phyloP scores from a whole-genome alignment of 2,888 invertebrate species.

The Thera obeliscata region DNA sequence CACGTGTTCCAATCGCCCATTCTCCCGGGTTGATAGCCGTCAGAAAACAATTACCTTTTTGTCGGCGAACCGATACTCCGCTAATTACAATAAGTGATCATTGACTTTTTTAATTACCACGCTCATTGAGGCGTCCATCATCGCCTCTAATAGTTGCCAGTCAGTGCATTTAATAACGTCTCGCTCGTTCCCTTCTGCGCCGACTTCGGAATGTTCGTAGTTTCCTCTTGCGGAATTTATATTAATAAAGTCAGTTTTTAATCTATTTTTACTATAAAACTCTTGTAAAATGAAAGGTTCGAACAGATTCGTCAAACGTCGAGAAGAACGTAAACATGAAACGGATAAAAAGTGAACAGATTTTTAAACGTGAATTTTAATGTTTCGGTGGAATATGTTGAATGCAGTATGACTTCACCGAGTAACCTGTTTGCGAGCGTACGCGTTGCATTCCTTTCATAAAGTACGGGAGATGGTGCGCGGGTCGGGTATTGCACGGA shows the following conservation, averaged over 20 bases:
- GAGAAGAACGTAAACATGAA: constrained; percentile 43
- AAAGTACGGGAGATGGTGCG: constrained; percentile 54
- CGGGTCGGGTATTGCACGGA: constrained; percentile 51
- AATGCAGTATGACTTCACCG: constrained; percentile 59
- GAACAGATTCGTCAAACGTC: constrained; percentile 43
- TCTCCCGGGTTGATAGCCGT: constrained; percentile 66
- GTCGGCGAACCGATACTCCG: constrained; percentile 72
- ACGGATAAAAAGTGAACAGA: constrained; percentile 58
- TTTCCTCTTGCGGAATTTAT: constrained; percentile 75
- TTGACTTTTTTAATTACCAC: constrained; percentile 80
- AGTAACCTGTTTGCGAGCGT: constrained; percentile 70
- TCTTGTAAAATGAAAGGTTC: constrained; percentile 37
- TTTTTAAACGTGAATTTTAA: constrained; percentile 64
- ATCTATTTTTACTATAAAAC: constrained; percentile 53
- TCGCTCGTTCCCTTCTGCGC: constrained; percentile 42
- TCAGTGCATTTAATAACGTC: constrained; percentile 81
- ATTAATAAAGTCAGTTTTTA: constrained; percentile 63
- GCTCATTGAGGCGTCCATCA: constrained; percentile 79
- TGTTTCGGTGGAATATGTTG: constrained; percentile 55
- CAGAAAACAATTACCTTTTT: constrained; percentile 81
- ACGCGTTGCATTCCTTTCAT: constrained; percentile 71
- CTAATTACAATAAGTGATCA: constrained; percentile 83
- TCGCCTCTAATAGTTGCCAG: constrained; percentile 77
- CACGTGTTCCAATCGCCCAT: constrained; percentile 57
- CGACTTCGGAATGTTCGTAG: constrained; percentile 64